Conservation (phyloP, 2,888 invertebrate species). For the Anticlea derivata region DNA sequence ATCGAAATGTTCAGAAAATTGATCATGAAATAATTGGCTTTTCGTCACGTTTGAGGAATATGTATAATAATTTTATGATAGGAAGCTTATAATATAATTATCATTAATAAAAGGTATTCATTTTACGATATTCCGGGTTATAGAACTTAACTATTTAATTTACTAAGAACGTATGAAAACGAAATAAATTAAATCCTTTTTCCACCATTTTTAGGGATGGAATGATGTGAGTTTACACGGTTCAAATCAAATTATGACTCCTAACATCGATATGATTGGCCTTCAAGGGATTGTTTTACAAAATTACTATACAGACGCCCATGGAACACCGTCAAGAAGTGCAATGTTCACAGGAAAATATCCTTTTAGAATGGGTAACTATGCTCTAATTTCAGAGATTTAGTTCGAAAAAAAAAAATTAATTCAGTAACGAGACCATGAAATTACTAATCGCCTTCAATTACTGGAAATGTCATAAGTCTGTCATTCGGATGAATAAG, state of each 20-base stretch:
- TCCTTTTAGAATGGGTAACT: constrained; percentile 88
- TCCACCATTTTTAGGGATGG: constrained; percentile 87
- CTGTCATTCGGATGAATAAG: constrained; percentile 10
- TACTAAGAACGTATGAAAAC: too few species aligned
- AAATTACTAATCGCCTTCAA: background rate
- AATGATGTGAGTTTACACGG: constrained; percentile 94
- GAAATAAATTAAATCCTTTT: too few species aligned
- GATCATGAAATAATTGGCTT: too few species aligned
- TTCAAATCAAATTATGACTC: constrained; percentile 91
- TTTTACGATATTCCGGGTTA: too few species aligned
- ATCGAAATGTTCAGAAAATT: too few species aligned
- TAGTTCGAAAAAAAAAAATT: background rate
- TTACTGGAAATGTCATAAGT: background rate
- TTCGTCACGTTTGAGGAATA: too few species aligned
- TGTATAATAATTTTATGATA: too few species aligned
- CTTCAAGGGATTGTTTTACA: constrained; percentile 92
- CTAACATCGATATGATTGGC: constrained; percentile 93
- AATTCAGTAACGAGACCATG: background rate
- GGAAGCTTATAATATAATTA: too few species aligned
- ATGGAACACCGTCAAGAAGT: constrained; percentile 90
- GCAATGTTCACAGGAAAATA: constrained; percentile 92
- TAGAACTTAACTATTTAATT: too few species aligned
- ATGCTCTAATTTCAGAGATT: background rate
- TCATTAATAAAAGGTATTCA: too few species aligned
- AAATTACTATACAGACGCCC: constrained; percentile 90